Evolutionary conservation across 2,797 vertebrate genomes (phyloP), one percentile per base, ranked within the genome.

Genomic region (Adelosebastes latens): DNA sequence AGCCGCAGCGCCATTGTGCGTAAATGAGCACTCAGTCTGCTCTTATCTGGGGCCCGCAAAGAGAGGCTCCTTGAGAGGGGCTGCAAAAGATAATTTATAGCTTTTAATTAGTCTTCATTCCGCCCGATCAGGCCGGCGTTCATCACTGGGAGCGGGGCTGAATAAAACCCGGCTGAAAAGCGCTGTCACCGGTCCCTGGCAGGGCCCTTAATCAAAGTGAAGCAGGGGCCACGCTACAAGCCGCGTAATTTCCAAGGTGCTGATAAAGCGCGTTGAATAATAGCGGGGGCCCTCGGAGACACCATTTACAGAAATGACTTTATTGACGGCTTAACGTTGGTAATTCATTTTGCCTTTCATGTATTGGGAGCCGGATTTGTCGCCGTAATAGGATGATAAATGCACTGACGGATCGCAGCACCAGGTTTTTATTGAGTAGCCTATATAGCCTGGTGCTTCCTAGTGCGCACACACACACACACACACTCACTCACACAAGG

Each of bases 31-130:
- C 94, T 94, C 95, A 90, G 96, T 96, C 94, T 93, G 95, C 96
- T 94, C 97, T 98, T 98, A 98, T 99, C 97, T 97, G 96, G 95
- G 93, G 72, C 95, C 25, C 94, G 96, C 97, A 97, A 92, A 94
- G 96, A 92, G 92, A 79, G 81, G 84, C 89, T 89, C 80, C 82
- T 81, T 71, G 90, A 90, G 89, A 87, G 90, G 73, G 72, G 76
- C 82, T 34, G 95, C 96, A 96, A 64, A 95, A 97, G 97, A 98
- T 98, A 98, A 98, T 99, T 99, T 99, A 99, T 99, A 98, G 98
- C 97, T 97, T 98, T 99, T 99, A 99, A 99, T 99, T 99, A 99
- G 97, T 97, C 97, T 97, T 97, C 97, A 97, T 97, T 97, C 97
- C 96, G 96, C 97, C 97, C 96, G 96, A 97, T 97, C 96, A 96